phyloP scores from a whole-genome alignment of 2,797 vertebrate species.

The Chelmon rostratus region DNA sequence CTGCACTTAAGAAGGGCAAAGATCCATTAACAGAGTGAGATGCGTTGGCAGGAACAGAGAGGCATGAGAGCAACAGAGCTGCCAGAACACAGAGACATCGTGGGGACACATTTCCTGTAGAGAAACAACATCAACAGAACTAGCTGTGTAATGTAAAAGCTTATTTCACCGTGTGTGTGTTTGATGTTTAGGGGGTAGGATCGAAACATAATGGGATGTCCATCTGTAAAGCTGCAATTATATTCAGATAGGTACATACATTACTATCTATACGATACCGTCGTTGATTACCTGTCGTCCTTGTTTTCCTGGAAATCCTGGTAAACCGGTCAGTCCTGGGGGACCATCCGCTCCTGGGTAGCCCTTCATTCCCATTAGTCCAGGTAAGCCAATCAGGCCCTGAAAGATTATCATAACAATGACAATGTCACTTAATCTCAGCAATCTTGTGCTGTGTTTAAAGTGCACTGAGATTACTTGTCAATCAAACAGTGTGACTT shows the following conservation, averaged over 20 bases:
- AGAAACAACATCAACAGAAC: background rate
- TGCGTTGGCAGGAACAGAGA: background rate
- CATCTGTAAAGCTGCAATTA: too few species aligned
- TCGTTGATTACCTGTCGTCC: conserved; percentile 80
- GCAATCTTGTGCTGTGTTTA: background rate
- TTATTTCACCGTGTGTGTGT: too few species aligned
- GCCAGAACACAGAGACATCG: too few species aligned
- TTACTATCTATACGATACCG: background rate
- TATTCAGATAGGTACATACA: too few species aligned
- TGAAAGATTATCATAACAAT: conserved; percentile 73
- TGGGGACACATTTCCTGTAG: too few species aligned
- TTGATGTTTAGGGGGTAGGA: too few species aligned
- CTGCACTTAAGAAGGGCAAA: background rate
- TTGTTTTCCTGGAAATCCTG: conserved; percentile 87
- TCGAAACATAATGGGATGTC: too few species aligned
- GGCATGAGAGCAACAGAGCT: background rate
- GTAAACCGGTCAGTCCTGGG: conserved; percentile 87
- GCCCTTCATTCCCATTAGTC: conserved; percentile 87
- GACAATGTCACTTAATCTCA: conserved; percentile 6
- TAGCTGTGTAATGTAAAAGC: background rate
- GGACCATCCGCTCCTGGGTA: conserved; percentile 88
- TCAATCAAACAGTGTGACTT: background rate
- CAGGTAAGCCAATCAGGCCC: conserved; percentile 88
- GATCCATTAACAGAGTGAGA: background rate
- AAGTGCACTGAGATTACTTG: background rate